phyloP scores from a whole-genome alignment of 2,113 vertebrate species.

The Eurypyga helias region DNA sequence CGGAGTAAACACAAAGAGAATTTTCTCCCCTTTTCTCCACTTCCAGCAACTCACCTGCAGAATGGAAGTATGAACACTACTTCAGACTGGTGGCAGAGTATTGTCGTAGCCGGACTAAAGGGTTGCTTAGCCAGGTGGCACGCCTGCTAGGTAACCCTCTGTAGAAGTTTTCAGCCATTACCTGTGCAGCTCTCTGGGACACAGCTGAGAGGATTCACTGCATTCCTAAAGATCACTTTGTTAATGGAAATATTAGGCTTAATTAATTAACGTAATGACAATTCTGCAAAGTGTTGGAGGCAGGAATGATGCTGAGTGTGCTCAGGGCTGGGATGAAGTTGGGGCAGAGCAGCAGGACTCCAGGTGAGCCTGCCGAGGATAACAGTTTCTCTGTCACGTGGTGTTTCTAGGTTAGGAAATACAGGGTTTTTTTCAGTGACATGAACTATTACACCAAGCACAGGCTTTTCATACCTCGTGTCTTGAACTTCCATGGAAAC shows the following conservation, averaged over 20 bases:
- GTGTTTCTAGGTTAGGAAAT: neutral
- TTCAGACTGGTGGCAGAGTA: neutral
- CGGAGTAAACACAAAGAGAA: neutral
- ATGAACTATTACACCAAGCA: neutral
- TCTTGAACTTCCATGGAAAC: neutral
- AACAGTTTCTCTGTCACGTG: neutral
- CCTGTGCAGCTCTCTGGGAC: neutral
- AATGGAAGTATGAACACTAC: neutral
- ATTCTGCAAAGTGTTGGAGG: neutral
- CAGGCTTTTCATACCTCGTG: neutral
- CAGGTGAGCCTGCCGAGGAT: neutral
- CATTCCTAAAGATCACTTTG: conserved; percentile 22
- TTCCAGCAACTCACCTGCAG: neutral
- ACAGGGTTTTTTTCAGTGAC: rapidly evolving
- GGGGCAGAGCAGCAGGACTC: neutral
- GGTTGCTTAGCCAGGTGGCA: neutral
- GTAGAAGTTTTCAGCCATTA: neutral
- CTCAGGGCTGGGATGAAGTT: neutral
- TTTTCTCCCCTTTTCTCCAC: neutral
- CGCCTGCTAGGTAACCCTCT: neutral
- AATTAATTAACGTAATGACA: conserved; percentile 58
- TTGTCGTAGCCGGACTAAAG: neutral
- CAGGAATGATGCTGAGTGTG: neutral
- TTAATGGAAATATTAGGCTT: conserved; percentile 32
- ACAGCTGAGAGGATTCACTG: neutral